phyloP scores from a whole-genome alignment of 2,888 invertebrate species.

The Spialia ferax region DNA sequence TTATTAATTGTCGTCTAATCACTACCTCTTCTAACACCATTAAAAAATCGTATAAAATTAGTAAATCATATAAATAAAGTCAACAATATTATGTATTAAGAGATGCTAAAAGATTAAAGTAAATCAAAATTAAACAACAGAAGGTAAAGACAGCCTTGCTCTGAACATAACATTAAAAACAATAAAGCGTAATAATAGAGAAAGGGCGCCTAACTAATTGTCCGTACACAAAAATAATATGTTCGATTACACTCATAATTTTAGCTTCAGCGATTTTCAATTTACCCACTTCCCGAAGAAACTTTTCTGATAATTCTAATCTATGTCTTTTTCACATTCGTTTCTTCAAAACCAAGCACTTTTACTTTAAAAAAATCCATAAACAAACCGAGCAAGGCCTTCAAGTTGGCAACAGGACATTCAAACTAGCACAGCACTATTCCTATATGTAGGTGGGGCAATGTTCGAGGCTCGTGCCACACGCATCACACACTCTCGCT shows the following conservation, averaged over 20 bases:
- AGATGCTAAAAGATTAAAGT: background rate
- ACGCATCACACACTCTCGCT: conserved; percentile 89
- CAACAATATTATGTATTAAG: background rate
- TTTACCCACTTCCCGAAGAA: no score
- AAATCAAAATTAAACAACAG: conserved; percentile 14
- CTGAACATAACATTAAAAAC: background rate
- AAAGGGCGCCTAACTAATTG: no score
- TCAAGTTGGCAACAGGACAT: background rate
- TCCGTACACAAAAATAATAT: no score
- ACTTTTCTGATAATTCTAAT: no score
- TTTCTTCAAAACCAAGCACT: no score
- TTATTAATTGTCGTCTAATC: background rate
- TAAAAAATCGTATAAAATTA: conserved; percentile 2
- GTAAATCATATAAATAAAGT: background rate
- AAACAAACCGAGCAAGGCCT: background rate
- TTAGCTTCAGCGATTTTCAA: no score
- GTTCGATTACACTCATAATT: no score
- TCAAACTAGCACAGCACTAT: no score
- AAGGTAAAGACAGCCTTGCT: background rate
- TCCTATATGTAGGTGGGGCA: conserved; percentile 92
- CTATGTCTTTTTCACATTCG: no score
- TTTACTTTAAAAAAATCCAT: no score
- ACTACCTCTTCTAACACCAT: background rate
- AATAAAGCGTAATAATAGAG: no score
- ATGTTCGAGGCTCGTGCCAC: conserved; percentile 89